Conservation (phyloP, 2,113 vertebrate genomes). For the rat (Rattus norvegicus) region DNA sequence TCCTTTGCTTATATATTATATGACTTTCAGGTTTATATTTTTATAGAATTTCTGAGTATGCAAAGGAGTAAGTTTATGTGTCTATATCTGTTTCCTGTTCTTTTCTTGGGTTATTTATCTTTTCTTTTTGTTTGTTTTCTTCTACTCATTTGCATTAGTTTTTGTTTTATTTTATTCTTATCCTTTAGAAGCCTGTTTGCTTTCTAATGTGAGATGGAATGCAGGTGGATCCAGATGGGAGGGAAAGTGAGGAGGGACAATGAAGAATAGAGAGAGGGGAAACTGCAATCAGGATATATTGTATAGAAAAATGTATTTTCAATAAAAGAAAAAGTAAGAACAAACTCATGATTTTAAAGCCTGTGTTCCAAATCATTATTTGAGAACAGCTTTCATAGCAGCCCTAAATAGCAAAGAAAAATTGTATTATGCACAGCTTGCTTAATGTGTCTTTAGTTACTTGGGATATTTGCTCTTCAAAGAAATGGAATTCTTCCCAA, state of each 20-base stretch:
- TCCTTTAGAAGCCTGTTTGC: background rate
- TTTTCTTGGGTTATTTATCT: background rate
- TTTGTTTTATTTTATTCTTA: background rate
- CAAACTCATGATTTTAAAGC: constrained; percentile 4
- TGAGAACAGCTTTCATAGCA: background rate
- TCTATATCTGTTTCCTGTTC: background rate
- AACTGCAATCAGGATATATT: background rate
- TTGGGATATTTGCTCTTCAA: background rate
- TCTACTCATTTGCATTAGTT: background rate
- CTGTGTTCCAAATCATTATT: background rate
- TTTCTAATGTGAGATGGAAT: background rate
- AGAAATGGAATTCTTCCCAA: background rate
- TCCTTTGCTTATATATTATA: background rate
- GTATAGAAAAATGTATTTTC: background rate
- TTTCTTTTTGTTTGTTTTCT: background rate
- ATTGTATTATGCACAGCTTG: background rate
- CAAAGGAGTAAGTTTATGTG: background rate
- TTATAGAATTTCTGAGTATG: background rate
- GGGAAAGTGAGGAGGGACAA: background rate
- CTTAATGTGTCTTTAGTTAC: background rate
- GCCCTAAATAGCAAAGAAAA: background rate
- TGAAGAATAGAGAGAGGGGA: background rate
- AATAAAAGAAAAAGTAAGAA: background rate
- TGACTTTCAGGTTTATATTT: background rate
- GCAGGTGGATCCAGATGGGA: background rate